Evolutionary conservation across 2,797 vertebrate genomes (phyloP).

Genomic region (Coendou prehensilis): DNA sequence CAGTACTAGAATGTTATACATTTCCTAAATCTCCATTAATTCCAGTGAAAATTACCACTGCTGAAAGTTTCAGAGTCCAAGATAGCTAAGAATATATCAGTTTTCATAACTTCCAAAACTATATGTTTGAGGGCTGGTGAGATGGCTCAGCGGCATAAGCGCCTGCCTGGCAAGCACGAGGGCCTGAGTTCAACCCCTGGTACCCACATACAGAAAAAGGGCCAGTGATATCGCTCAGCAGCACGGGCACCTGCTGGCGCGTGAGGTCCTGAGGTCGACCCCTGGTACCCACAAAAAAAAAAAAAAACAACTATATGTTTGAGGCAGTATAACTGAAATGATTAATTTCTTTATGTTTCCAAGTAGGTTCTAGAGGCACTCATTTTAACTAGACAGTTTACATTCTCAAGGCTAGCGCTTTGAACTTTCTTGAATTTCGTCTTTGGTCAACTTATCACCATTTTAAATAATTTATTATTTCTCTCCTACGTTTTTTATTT

Average conservation of each 20-base stretch:
- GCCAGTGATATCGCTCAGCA: no score
- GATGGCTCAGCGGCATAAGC: no score
- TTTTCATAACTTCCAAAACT: constrained; percentile 53
- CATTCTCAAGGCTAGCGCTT: not conserved
- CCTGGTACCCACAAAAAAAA: no score
- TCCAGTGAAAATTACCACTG: not conserved
- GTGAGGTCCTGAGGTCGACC: no score
- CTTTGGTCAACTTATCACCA: not conserved
- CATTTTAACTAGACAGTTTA: not conserved
- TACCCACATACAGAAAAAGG: no score
- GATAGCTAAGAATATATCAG: not conserved
- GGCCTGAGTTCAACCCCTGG: no score
- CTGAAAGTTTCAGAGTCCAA: not conserved
- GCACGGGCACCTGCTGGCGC: no score
- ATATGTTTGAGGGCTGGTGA: not conserved
- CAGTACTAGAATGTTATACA: not conserved
- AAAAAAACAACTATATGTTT: not conserved
- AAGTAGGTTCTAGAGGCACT: not conserved
- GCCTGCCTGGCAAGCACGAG: no score
- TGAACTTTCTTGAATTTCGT: not conserved
- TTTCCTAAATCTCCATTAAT: constrained; percentile 60
- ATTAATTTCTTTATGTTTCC: constrained; percentile 35
- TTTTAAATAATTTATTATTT: constrained; percentile 15
- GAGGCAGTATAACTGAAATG: constrained; percentile 4
- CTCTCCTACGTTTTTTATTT: not conserved